Conservation (phyloP, 2,888 invertebrate species). For the Cerastoderma edule region DNA sequence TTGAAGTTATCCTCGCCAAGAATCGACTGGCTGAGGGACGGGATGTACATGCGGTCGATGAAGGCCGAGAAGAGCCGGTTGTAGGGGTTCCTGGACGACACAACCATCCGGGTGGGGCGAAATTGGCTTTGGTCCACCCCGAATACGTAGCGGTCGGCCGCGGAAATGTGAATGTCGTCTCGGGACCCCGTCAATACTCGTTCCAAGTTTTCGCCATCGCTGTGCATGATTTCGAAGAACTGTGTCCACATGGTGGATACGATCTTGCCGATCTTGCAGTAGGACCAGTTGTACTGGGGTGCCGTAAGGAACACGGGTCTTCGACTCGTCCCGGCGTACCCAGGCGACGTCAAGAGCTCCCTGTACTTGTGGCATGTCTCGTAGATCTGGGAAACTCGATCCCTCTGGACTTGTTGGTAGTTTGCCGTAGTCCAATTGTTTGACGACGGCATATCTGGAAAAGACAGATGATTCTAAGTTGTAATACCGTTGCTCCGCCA, state of each 20-base stretch:
- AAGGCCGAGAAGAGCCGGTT: slow-evolving; percentile 8
- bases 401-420: no score
- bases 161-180: not conserved
- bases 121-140: no score
- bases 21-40: not conserved
- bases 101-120: no score
- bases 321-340: no score
- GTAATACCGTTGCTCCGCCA: no score
- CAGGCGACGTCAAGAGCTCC: no score
- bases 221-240: slow-evolving; percentile 8
- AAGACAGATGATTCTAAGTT: no score
- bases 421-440: no score
- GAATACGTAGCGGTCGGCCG: no score
- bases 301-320: not conserved
- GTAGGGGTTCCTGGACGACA: slow-evolving; percentile 9
- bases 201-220: not conserved
- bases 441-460: no score
- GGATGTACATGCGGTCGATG: slow-evolving; percentile 15
- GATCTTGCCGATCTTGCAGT: slow-evolving; percentile 20
- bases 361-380: no score
- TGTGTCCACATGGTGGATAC: slow-evolving; percentile 12
- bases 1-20: not conserved
- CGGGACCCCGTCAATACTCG: not conserved
- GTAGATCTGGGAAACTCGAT: no score
- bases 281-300: not conserved